These are phyloP conservation scores for Sebastes iracundus DNA, from an alignment of 2,797 vertebrate genomes.

Conservation along the genomic window DNA sequence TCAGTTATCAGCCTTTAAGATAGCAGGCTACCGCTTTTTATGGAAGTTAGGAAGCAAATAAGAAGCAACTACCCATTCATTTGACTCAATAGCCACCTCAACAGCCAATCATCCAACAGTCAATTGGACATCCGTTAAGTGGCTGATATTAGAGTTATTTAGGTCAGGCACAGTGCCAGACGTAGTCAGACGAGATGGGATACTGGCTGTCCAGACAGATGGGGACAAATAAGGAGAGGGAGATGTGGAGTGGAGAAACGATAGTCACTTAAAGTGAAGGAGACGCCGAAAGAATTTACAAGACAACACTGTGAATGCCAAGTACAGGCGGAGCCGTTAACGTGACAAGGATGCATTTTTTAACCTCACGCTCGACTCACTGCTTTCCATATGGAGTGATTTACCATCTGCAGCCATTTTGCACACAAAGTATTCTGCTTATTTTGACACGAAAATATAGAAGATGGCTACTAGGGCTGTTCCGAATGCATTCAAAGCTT, in stretches of 20 bases:
- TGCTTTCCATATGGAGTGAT: slow-evolving; percentile 8
- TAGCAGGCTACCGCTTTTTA: neutral
- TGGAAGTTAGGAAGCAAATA: neutral
- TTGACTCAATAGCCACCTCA: slow-evolving; percentile 1
- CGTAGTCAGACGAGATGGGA: slow-evolving; percentile 43
- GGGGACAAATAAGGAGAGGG: slow-evolving; percentile 44
- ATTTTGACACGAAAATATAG: slow-evolving; percentile 2
- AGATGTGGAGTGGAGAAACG: slow-evolving; percentile 35
- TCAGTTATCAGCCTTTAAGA: slow-evolving; percentile 14
- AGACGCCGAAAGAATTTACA: slow-evolving; percentile 47
- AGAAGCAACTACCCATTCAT: slow-evolving; percentile 14
- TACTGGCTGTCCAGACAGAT: slow-evolving; percentile 37
- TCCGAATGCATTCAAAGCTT: no score
- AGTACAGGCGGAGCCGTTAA: slow-evolving; percentile 38
- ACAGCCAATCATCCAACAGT: slow-evolving; percentile 41
- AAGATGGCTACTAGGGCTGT: neutral
- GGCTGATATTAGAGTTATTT: slow-evolving; percentile 68
- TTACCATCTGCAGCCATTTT: slow-evolving; percentile 28
- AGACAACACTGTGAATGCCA: slow-evolving; percentile 48
- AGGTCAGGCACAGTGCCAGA: slow-evolving; percentile 62
- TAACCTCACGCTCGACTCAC: neutral
- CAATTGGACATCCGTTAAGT: slow-evolving; percentile 12
- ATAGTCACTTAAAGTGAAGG: slow-evolving; percentile 32
- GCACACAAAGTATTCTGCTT: neutral
- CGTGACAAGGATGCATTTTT: slow-evolving; percentile 38